A percentile compares a stretch with the other conserved stretches of the same genome.
Evolutionary conservation across 2,797 vertebrate species (phyloP).

Genomic region (Podarcis siculus): DNA sequence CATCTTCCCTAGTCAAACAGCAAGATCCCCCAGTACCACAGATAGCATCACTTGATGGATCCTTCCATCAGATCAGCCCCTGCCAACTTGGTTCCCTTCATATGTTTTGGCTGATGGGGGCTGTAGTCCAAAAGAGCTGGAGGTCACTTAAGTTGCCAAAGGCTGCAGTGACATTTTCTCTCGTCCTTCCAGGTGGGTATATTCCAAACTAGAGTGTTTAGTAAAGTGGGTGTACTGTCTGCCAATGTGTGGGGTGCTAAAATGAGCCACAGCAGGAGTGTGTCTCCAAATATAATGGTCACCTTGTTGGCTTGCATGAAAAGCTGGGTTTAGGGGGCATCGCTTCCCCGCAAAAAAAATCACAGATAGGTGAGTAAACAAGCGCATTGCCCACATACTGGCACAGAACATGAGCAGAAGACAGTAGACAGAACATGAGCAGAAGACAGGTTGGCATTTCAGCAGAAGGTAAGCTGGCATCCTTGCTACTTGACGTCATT

Average conservation of each 20-base stretch:
- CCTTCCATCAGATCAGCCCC: too few relatives aligned
- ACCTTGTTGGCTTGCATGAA: background rate
- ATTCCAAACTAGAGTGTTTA: too few relatives aligned
- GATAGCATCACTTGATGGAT: background rate
- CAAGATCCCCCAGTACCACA: slow-evolving; percentile 56
- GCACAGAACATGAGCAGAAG: background rate
- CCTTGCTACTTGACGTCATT: background rate
- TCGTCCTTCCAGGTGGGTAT: too few relatives aligned
- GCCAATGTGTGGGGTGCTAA: background rate
- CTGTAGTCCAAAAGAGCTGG: too few relatives aligned
- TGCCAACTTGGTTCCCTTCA: too few relatives aligned
- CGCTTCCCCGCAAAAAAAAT: too few relatives aligned
- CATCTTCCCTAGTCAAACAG: slow-evolving; percentile 66
- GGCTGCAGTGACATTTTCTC: too few relatives aligned
- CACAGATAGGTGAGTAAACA: too few relatives aligned
- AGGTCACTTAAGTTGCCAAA: too few relatives aligned
- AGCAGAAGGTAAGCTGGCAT: background rate
- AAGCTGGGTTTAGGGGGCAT: background rate
- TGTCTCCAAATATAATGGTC: background rate
- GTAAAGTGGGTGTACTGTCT: background rate
- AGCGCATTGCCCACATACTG: background rate
- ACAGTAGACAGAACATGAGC: background rate
- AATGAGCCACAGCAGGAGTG: background rate
- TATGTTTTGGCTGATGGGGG: too few relatives aligned
- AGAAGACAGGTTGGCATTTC: background rate